Base-by-base conservation (phyloP, 2,797 vertebrate species). In the Ctenopoma multispine region DNA sequence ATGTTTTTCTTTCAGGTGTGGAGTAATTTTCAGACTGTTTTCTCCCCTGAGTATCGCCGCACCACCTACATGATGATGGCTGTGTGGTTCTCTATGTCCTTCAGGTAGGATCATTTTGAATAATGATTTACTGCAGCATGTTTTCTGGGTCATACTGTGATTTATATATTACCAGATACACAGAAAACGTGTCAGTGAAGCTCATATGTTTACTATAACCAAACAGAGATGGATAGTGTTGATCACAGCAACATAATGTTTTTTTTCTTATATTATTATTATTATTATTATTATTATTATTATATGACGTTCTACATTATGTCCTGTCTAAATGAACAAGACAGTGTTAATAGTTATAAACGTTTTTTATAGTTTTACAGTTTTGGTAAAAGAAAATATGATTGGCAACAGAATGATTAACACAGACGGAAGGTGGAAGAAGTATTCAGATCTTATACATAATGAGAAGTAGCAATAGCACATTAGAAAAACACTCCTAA, bases 1-100 rank as follows among this genome's bases (percentile, higher is more conserved):
- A 12, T 69, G 18, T 27, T 66, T 3, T 11, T 63, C 0, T n/a
- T n/a, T n/a, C 63, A 99, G 98, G 97, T 99, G 53, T 97, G 97
- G 96, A 89, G 89, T 66, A 99, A 99, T 63, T 97, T 98, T 90
- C 94, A 91, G 76, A 90, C 95, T 2, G 89, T 97, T 69, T 99
- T 99, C 21, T 93, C 93, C 0, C 96, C 97, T 0, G 95, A 98
- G 79, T 98, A 96, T 57, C 95, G 96, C 1, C 96, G 97, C n/a
- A 95, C 96, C 80, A 99, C 97, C 0, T 94, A 96, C 72, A 97
- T 98, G 96, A 96, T 99, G 97, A 98, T 99, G 97, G 97, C 96
- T 0, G 97, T 99, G 15, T 99, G 97, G 97, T 98, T 99, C 93
- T 98, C 97, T 63, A 99, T 99, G 97, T 97, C 97, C 27, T 99